A percentile compares a stretch with the other conserved stretches of the same genome.
Conservation (phyloP, 2,888 invertebrate species). For the Scaptomyza flava region DNA sequence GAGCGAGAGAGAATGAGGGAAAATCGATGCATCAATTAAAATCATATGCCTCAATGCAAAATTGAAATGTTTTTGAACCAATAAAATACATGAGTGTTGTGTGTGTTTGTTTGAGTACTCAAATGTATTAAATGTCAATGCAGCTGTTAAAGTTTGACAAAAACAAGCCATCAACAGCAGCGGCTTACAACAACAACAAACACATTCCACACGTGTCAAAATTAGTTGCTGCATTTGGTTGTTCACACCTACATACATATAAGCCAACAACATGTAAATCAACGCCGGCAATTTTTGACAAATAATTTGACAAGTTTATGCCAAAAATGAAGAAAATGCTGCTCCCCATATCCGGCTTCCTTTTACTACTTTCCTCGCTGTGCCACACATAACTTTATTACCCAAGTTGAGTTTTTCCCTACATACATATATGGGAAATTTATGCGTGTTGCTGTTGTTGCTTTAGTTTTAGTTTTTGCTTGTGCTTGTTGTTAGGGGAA, state of each 20-base stretch:
- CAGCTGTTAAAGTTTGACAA: constrained; percentile 63
- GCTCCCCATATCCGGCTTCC: background rate
- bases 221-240: constrained; percentile 58
- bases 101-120: background rate
- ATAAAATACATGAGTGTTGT: constrained; percentile 17
- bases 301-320: constrained; percentile 62
- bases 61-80: constrained; percentile 34
- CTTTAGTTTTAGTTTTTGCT: constrained; percentile 20
- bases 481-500: constrained; percentile 32
- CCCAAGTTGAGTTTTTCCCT: constrained; percentile 22
- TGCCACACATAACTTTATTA: background rate
- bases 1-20: background rate
- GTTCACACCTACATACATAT: constrained; percentile 57
- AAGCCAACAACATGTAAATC: constrained; percentile 28
- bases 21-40: constrained; percentile 12
- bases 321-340: constrained; percentile 43
- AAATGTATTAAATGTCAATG: constrained; percentile 71
- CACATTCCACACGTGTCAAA: constrained; percentile 55
- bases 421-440: constrained; percentile 46
- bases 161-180: constrained; percentile 49
- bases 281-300: constrained; percentile 36
- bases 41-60: constrained; percentile 9
- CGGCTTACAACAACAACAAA: no score
- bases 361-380: background rate
- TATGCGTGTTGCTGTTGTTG: constrained; percentile 35